These are phyloP conservation scores for Pantala flavescens DNA, from an alignment of 1,140 invertebrate genomes.

Conservation along the genomic window DNA sequence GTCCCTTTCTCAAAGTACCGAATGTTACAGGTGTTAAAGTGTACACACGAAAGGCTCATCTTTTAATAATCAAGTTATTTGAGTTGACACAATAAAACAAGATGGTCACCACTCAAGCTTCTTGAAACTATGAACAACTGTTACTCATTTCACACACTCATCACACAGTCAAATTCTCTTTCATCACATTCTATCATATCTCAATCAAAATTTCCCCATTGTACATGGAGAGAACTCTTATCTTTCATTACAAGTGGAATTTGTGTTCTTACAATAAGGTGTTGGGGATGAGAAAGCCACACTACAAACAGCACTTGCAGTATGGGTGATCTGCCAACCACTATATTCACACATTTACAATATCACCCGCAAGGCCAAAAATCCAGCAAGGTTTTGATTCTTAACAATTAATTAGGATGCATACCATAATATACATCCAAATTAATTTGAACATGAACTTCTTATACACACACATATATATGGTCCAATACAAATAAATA, in stretches of 20 bases:
- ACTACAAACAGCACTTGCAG: background rate
- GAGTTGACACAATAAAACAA: constrained; percentile 6
- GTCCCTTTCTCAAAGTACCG: constrained; percentile 8
- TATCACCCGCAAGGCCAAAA: background rate
- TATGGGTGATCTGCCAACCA: background rate
- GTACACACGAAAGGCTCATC: constrained; percentile 8
- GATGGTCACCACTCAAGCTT: background rate
- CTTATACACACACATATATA: constrained; percentile 9
- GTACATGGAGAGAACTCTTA: background rate
- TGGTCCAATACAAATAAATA: constrained; percentile 3
- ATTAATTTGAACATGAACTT: background rate
- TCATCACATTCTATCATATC: background rate
- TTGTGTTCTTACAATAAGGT: background rate
- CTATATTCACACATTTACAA: background rate
- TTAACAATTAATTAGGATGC: background rate
- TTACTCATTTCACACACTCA: background rate
- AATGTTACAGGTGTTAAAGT: constrained; percentile 7
- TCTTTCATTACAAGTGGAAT: constrained; percentile 3
- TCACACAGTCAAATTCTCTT: background rate
- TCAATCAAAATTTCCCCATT: background rate
- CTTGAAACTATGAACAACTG: constrained; percentile 9
- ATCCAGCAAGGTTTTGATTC: constrained; percentile 6
- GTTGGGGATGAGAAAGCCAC: background rate
- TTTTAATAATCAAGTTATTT: constrained; percentile 4
- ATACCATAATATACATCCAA: background rate